Evolutionary conservation across 2,888 invertebrate genomes (phyloP).

Genomic region (Limnephilus marmoratus): DNA sequence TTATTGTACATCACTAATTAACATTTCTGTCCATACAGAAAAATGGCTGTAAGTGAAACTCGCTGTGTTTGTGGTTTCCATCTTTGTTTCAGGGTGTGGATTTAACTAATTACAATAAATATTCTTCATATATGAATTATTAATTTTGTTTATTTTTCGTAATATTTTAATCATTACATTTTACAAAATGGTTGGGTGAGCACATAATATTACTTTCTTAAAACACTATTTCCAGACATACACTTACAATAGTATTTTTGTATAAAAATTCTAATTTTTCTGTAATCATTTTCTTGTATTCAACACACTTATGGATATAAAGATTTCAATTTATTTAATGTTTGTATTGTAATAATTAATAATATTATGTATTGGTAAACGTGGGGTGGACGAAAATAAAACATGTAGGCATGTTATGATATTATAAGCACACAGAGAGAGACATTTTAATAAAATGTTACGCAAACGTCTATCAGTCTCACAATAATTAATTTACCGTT

Average conservation of each 20-base stretch:
- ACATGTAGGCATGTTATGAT: background rate
- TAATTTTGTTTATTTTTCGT: constrained; percentile 55
- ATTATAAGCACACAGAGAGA: background rate
- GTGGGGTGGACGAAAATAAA: background rate
- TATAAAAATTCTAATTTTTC: constrained; percentile 51
- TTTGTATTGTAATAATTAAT: background rate
- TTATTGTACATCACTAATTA: too few relatives aligned
- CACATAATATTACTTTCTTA: constrained; percentile 56
- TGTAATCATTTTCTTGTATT: background rate
- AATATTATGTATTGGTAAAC: background rate
- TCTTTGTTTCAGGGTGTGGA: too few relatives aligned
- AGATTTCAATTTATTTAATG: background rate
- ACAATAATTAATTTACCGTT: background rate
- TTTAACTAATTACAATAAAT: background rate
- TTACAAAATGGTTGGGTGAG: constrained; percentile 63
- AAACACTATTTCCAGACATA: constrained; percentile 51
- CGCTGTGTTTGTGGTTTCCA: too few relatives aligned
- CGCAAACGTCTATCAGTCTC: constrained; percentile 29
- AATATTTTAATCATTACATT: constrained; percentile 62
- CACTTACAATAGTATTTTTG: constrained; percentile 40
- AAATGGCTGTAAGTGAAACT: too few relatives aligned
- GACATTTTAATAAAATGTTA: background rate
- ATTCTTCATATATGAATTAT: background rate
- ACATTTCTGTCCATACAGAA: too few relatives aligned
- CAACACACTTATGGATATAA: too few relatives aligned